Evolutionary conservation across 92 coral and sea anemone genomes (phyloP), one percentile per base, ranked within the genome.

Genomic region (Phymanthus crucifer): DNA sequence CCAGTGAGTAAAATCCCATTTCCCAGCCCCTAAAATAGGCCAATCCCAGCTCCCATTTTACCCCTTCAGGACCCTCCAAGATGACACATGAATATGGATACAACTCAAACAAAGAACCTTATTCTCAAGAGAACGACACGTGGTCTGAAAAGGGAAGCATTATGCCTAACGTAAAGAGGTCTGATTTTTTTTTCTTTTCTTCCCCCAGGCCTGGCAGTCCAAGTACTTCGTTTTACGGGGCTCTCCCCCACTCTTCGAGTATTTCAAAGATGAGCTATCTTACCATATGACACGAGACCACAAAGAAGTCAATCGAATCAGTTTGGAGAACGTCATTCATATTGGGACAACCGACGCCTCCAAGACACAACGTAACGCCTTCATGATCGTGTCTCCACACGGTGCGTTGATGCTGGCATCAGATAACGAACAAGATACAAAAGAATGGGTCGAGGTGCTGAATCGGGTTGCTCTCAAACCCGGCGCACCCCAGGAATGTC

Each of bases 151-250:
- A n/a, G n/a, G n/a, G n/a, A n/a, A n/a, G n/a, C n/a, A n/a, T n/a
- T n/a, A n/a, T n/a, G n/a, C n/a, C n/a, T n/a, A n/a, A n/a, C n/a
- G n/a, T n/a, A n/a, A n/a, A n/a, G n/a, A n/a, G n/a, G n/a, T n/a
- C n/a, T n/a, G 21, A 24, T n/a, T n/a, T 54, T 21, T 21, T 54
- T 21, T 21, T 3, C 4, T 21, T 3, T 54, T 21, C 5, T 21
- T 3, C 64, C 0, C 43, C 1, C 14, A 89, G 93, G 93, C 93
- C 34, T 89, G 93, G 93, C 93, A 89, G 66, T 78, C 88, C 27
- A 89, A 89, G 73, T 89, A 82, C 56, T 89, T 89, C 71, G 85
- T 89, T 34, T 80, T 89, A 31, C 90, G 88, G 24, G 78, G 79
- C 67, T 23, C 17, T 27, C 82, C 73, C 4, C 93, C 88, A 52